Evolutionary conservation across 2,113 vertebrate genomes (phyloP).

Genomic region (Aptenodytes forsteri): DNA sequence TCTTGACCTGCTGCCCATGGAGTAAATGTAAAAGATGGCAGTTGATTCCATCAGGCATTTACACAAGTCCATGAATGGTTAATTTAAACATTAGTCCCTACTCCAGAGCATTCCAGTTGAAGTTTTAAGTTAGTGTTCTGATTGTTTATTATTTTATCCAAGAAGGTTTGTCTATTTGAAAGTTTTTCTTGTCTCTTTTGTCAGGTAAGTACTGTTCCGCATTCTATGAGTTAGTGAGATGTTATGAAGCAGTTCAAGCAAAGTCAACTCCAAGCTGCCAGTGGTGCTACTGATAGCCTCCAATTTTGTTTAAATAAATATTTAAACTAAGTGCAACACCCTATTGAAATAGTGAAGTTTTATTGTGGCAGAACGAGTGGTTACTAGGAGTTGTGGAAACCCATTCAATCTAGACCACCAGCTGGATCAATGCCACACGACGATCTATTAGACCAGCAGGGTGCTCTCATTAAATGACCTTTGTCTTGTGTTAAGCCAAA

Average conservation of each 20-base stretch:
- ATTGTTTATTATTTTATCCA: background rate
- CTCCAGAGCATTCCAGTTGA: background rate
- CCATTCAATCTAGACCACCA: background rate
- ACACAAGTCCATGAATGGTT: background rate
- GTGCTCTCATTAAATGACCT: background rate
- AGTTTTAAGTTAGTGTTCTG: background rate
- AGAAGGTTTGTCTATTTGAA: background rate
- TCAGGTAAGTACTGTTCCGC: background rate
- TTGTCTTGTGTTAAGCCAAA: background rate
- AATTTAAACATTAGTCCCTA: background rate
- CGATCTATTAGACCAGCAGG: background rate
- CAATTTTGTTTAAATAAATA: background rate
- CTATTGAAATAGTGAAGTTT: background rate
- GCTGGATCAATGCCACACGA: background rate
- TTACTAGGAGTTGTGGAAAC: background rate
- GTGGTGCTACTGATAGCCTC: background rate
- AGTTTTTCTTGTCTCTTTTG: background rate
- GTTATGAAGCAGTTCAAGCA: background rate
- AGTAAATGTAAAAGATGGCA: background rate
- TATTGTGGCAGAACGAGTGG: background rate
- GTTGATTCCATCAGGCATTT: background rate
- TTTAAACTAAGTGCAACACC: background rate
- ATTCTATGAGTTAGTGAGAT: background rate
- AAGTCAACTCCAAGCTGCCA: background rate
- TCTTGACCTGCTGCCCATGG: background rate